Base-by-base conservation (phyloP, 1,140 invertebrate species). In the Homarus americanus region DNA sequence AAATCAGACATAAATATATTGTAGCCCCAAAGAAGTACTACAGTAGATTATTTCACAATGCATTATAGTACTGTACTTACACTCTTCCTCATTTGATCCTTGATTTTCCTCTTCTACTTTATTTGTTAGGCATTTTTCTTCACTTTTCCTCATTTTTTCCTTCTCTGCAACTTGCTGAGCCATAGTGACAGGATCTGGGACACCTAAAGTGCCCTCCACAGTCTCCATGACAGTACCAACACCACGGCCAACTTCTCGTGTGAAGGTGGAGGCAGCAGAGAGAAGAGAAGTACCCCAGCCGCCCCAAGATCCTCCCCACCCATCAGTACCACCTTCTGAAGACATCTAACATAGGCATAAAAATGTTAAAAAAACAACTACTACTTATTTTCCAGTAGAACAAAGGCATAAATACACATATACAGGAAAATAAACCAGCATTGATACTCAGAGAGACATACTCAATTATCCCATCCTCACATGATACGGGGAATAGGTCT, bases 171-270 rank as follows among this genome's bases (percentile, higher is more conserved):
- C 66, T 44, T 93, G 88, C 41, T 84, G 94, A 0, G 96, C 97
- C 76, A 98, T 93, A 93, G 97, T 96, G 93, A 96, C 96, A 24
- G 97, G 97, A 93, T 97, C 96, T 36, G 97, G 96, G 10, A 96
- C 96, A 38, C 97, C 97, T 73, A 98, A 96, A 58, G 96, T 95
- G 53, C 94, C 93, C 93, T 95, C 95, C 41, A 95, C 94, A 75
- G 96, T 96, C 94, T 97, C 97, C 87, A 98, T 94, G 20, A 98
- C 96, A 73, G 96, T 97, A 92, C 95, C 95, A 15, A 98, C 94
- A 32, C 97, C 96, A 93, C 97, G 97, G 91, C 96, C 96, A 17
- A 98, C 96, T 93, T 97, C 97, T 92, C 93, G 96, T 0, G 97
- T 97, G 44, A 98, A 94, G 32, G 96, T 96, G 20, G 96, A 96